These are phyloP conservation scores for Cherax quadricarinatus DNA, from an alignment of 1,140 invertebrate genomes.

Conservation along the genomic window DNA sequence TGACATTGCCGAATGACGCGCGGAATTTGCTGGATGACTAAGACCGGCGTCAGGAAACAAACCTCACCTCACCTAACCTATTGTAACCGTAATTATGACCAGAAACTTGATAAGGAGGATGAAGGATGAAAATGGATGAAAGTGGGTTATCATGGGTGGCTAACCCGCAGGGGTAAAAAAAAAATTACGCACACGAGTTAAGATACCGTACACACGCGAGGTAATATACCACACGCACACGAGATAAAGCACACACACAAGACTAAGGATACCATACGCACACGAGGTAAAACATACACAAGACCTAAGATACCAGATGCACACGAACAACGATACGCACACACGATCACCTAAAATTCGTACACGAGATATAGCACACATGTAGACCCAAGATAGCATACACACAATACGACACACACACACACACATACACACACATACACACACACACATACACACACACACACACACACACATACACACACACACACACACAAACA, in stretches of 20 bases:
- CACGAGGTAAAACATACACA: background rate
- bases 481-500: background rate
- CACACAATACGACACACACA: constrained; percentile 39
- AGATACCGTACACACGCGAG: too few species aligned
- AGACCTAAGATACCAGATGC: background rate
- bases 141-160: too few species aligned
- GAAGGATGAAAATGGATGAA: too few species aligned
- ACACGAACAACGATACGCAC: background rate
- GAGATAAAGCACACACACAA: background rate
- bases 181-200: background rate
- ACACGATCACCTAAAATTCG: too few species aligned
- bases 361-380: too few species aligned
- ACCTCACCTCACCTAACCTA: too few species aligned
- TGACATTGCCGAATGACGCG: too few species aligned
- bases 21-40: too few species aligned
- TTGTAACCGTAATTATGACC: too few species aligned
- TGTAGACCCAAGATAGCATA: background rate
- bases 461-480: constrained; percentile 16
- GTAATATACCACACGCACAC: background rate
- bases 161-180: background rate
- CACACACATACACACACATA: constrained; percentile 33
- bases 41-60: too few species aligned
- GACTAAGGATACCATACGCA: background rate
- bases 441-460: constrained; percentile 4
- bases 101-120: too few species aligned